Percentiles rank a stretch among this genome's conserved stretches.
phyloP scores from a whole-genome alignment of 2,113 vertebrate species.

The Bolborhynchus lineola region DNA sequence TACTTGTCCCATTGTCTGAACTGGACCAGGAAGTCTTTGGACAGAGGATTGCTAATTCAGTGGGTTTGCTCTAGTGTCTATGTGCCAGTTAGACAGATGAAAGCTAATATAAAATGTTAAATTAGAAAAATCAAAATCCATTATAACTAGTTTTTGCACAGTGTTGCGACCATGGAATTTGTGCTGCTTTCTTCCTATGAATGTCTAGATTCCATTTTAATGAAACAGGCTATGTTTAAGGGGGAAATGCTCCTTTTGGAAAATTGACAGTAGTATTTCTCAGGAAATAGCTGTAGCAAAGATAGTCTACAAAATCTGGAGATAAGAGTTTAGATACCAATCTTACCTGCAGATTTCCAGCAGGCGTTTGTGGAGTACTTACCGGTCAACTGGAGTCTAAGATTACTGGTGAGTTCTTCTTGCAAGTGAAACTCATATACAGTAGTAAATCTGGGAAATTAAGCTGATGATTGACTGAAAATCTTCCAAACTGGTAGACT shows the following conservation, averaged over 20 bases:
- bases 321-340: neutral
- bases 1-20: neutral
- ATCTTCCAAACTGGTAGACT: neutral
- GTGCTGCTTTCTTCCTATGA: neutral
- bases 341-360: neutral
- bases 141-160: neutral
- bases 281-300: neutral
- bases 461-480: neutral
- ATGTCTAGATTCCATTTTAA: neutral
- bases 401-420: neutral
- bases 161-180: neutral
- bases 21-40: fast-evolving
- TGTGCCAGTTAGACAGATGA: neutral
- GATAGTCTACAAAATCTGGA: neutral
- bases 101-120: neutral
- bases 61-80: neutral
- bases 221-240: neutral
- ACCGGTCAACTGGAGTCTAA: neutral
- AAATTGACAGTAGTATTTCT: neutral
- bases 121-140: neutral
- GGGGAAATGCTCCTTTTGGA: neutral
- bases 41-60: neutral
- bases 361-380: neutral
- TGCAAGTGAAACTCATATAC: neutral
- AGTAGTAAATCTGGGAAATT: neutral